Evolutionary conservation across 2,888 invertebrate genomes (phyloP), one percentile per base, ranked within the genome.

Genomic region (Oxycera nigricornis): DNA sequence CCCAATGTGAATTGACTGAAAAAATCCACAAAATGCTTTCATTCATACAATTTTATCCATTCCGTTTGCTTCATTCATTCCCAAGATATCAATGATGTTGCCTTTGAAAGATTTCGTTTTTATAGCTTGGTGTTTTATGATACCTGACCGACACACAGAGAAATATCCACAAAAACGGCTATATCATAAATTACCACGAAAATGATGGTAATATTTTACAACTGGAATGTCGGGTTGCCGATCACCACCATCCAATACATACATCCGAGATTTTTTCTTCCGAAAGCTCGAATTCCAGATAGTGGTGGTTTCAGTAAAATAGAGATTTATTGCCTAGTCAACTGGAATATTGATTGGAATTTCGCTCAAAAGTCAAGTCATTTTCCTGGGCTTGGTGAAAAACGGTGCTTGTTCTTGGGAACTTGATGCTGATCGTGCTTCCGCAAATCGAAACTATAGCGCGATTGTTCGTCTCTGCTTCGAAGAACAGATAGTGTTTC

Each of bases 61-160:
- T 59, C 30, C 30, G 30, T 28, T 59, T 59, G 28, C 26, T 59
- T 30, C 59, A 59, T 59, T 59, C 59, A 59, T 59, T 59, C 28
- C n/a, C 30, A 26, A 30, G 30, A 59, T 59, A 59, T 59, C 59
- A 59, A 59, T 59, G 59, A 59, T 59, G 59, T 59, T 59, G 30
- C 20, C 11, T 28, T 59, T 30, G 24, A 55, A 59, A 59, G 59
- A 30, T 22, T 28, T 30, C 30, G 59, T 59, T 59, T 59, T 59
- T 59, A 59, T 59, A n/a, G 28, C 30, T 17, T 14, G n/a, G 17
- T n/a, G 59, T 59, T 59, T 59, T 59, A 59, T 59, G 11, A 46
- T 46, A 46, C 46, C 46, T 46, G 46, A 46, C 46, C 17, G 46
- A 11, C n/a, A 17, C 46, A 14, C 3, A 46, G 17, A n/a, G 17